Evolutionary conservation across 2,113 vertebrate species (phyloP).

Genomic region (Thymallus thymallus): DNA sequence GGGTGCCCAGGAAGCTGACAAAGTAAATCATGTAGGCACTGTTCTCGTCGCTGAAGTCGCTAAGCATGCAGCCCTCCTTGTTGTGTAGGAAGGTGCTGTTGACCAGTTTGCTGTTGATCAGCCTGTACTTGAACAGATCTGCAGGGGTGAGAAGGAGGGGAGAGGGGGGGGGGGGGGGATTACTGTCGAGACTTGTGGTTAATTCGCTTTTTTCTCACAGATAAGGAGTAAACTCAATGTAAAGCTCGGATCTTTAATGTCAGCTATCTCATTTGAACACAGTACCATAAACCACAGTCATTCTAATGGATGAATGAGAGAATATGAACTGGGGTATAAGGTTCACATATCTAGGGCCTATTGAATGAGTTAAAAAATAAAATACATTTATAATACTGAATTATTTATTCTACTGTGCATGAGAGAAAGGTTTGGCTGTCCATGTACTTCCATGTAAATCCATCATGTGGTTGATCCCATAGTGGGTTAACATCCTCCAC

Average conservation of each 20-base stretch:
- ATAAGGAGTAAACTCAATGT: too few relatives aligned
- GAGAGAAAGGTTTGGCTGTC: not conserved
- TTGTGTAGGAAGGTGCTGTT: conserved; percentile 97
- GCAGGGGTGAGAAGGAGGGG: not conserved
- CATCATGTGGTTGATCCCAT: not conserved
- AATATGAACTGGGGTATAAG: not conserved
- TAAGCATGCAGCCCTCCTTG: conserved; percentile 93
- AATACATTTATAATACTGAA: too few relatives aligned
- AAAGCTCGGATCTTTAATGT: not conserved
- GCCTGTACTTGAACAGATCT: conserved; percentile 95
- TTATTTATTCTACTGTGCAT: too few relatives aligned
- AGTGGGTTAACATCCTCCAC: not conserved
- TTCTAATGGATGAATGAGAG: not conserved
- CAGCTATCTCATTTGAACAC: not conserved
- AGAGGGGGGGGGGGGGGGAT: not conserved
- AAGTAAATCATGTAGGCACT: conserved; percentile 99
- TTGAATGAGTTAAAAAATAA: too few relatives aligned
- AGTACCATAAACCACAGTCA: too few relatives aligned
- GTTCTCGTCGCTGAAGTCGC: conserved; percentile 90
- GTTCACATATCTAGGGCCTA: not conserved
- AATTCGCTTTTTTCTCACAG: too few relatives aligned
- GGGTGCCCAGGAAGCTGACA: conserved; percentile 93
- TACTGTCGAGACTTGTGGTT: not conserved
- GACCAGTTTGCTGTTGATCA: conserved; percentile 86
- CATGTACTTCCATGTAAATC: not conserved